Percentiles rank a stretch among this genome's conserved stretches.
Conservation (phyloP, 2,888 invertebrate genomes). For the Mythimna vitellina region DNA sequence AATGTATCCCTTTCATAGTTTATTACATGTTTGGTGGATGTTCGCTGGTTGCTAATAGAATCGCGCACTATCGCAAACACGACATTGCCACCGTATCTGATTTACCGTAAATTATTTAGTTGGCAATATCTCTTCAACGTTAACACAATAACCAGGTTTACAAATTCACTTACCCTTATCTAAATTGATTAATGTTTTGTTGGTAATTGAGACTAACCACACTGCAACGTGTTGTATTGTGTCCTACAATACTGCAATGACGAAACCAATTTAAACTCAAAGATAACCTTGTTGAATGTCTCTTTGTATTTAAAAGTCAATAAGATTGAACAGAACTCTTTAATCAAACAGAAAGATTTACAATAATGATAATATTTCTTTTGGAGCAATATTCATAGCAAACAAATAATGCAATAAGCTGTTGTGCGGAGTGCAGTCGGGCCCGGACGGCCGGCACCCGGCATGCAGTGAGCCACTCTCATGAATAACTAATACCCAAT, state of each 20-base stretch:
- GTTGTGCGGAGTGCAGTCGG: slow-evolving; percentile 59
- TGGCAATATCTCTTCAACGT: slow-evolving; percentile 22
- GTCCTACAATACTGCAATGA: neutral
- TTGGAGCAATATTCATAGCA: slow-evolving; percentile 46
- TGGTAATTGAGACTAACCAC: slow-evolving; percentile 8
- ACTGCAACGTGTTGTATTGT: slow-evolving; percentile 5
- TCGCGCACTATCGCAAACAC: slow-evolving; percentile 37
- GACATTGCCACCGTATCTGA: slow-evolving; percentile 22
- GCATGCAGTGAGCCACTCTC: slow-evolving; percentile 62
- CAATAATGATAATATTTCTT: slow-evolving; percentile 27
- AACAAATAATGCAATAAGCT: slow-evolving; percentile 67
- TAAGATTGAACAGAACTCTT: neutral
- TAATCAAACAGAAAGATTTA: slow-evolving; percentile 20
- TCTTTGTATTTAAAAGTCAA: slow-evolving; percentile 1
- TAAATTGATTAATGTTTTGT: slow-evolving; percentile 31
- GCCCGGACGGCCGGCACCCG: slow-evolving; percentile 48
- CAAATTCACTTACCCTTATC: slow-evolving; percentile 15
- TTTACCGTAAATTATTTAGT: slow-evolving; percentile 35
- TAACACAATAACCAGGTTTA: slow-evolving; percentile 21
- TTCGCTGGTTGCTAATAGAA: slow-evolving; percentile 26
- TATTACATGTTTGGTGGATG: slow-evolving; percentile 31
- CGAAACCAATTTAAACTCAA: slow-evolving; percentile 26
- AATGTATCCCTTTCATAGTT: slow-evolving; percentile 58
- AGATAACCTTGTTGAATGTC: slow-evolving; percentile 28
- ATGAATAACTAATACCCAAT: slow-evolving; percentile 80